Evolutionary conservation across 2,113 vertebrate species (phyloP).

Genomic region (Cyanoderma ruficeps): DNA sequence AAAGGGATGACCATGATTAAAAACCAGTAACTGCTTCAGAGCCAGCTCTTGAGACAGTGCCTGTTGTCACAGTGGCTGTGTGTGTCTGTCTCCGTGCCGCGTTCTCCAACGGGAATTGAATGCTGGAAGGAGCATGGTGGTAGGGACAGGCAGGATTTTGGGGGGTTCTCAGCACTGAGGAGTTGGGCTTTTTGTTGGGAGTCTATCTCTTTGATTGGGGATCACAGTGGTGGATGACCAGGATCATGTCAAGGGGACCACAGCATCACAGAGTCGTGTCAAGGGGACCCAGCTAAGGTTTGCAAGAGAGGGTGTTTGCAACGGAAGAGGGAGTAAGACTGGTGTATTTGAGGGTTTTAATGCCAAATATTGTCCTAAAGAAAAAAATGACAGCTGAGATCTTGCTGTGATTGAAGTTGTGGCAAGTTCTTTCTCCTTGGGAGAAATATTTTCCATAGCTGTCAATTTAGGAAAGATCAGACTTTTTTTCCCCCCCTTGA

Average conservation of each 20-base stretch:
- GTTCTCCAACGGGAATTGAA: background rate
- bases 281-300: background rate
- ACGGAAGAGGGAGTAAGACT: background rate
- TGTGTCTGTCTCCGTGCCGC: rapidly evolving
- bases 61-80: background rate
- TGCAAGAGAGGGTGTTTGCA: background rate
- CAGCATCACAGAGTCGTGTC: background rate
- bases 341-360: background rate
- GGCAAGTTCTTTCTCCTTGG: background rate
- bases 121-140: background rate
- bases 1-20: rapidly evolving
- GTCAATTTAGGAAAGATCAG: slow-evolving; percentile 22
- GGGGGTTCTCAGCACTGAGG: background rate
- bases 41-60: background rate
- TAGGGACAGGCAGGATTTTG: background rate
- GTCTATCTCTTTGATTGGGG: too few relatives aligned
- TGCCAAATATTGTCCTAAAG: slow-evolving; percentile 6
- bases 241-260: background rate
- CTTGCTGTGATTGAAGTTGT: background rate
- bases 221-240: background rate
- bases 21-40: background rate
- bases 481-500: rapidly evolving
- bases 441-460: background rate
- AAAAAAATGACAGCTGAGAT: background rate
- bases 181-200: background rate